phyloP scores from a whole-genome alignment of 2,113 vertebrate genomes.

The Chrysochloris asiatica region DNA sequence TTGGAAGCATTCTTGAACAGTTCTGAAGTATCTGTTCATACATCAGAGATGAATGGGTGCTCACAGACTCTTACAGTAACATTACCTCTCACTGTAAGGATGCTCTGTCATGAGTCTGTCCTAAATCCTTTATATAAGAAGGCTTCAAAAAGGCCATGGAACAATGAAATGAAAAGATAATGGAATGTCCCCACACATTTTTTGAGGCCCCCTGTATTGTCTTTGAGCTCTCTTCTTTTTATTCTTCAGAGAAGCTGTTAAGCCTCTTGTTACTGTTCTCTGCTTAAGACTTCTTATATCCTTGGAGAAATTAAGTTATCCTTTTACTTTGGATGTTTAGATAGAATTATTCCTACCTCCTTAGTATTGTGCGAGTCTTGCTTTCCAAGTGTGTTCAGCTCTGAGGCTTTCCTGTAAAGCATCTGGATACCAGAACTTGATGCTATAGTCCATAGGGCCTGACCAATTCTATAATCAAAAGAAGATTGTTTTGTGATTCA shows the following conservation, averaged over 20 bases:
- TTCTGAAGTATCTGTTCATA: neutral
- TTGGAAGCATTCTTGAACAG: neutral
- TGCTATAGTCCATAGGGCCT: neutral
- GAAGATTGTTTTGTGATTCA: slow-evolving; percentile 21
- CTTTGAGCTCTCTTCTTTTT: slow-evolving; percentile 11
- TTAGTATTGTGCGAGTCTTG: slow-evolving; percentile 38
- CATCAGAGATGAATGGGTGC: neutral
- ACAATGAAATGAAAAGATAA: too few relatives aligned
- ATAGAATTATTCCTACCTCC: slow-evolving; percentile 19
- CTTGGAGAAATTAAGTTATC: slow-evolving; percentile 37
- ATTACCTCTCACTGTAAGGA: neutral
- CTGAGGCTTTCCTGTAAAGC: neutral
- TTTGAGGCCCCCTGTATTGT: neutral
- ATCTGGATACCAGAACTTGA: slow-evolving; percentile 42
- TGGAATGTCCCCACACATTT: too few relatives aligned
- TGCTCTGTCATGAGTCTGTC: neutral
- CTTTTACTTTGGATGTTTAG: slow-evolving; percentile 39
- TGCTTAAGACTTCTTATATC: slow-evolving; percentile 3
- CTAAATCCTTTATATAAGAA: too few relatives aligned
- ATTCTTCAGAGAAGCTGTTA: slow-evolving; percentile 13
- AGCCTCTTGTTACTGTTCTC: slow-evolving; percentile 44
- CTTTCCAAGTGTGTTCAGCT: slow-evolving; percentile 45
- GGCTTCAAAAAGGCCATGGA: too few relatives aligned
- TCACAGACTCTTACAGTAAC: neutral
- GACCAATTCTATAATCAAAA: slow-evolving; percentile 15